Conservation (phyloP, 2,888 invertebrate genomes). For the Nomada hirtipes region DNA sequence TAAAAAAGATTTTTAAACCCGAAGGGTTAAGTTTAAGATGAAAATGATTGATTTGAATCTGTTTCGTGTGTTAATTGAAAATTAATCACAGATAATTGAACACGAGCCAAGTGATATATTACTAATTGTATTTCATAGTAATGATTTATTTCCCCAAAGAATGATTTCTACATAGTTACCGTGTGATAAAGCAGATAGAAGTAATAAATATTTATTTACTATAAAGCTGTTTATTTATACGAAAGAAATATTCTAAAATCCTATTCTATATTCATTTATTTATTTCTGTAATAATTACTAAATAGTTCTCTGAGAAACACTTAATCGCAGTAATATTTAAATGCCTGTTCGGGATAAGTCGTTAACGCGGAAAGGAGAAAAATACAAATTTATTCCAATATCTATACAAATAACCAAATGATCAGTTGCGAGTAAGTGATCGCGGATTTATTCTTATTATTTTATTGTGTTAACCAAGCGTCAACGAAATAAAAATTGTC, state of each 20-base stretch:
- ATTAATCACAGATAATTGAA: constrained; percentile 1
- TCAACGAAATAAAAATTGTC: neutral
- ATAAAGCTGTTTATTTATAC: constrained; percentile 51
- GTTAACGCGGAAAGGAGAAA: constrained; percentile 4
- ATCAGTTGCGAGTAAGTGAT: neutral
- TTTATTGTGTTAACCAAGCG: neutral
- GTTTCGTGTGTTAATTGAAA: neutral
- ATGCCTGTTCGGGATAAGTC: constrained; percentile 19
- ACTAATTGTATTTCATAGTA: constrained; percentile 12
- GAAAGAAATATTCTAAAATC: constrained; percentile 40
- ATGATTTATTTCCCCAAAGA: constrained; percentile 57
- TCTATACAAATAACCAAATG: neutral
- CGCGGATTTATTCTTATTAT: neutral
- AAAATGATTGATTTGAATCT: neutral
- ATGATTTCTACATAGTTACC: constrained; percentile 57
- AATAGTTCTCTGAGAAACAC: constrained; percentile 19
- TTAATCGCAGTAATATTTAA: constrained; percentile 29
- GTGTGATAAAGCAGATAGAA: constrained; percentile 53
- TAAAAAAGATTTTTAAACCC: too few relatives aligned
- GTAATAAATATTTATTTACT: constrained; percentile 57
- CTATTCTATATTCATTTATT: constrained; percentile 45
- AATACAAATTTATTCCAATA: constrained; percentile 4
- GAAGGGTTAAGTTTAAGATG: neutral
- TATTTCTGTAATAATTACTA: constrained; percentile 35
- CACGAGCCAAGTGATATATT: constrained; percentile 22